Evolutionary conservation across 2,113 vertebrate species (phyloP).

Genomic region (Merops nubicus): DNA sequence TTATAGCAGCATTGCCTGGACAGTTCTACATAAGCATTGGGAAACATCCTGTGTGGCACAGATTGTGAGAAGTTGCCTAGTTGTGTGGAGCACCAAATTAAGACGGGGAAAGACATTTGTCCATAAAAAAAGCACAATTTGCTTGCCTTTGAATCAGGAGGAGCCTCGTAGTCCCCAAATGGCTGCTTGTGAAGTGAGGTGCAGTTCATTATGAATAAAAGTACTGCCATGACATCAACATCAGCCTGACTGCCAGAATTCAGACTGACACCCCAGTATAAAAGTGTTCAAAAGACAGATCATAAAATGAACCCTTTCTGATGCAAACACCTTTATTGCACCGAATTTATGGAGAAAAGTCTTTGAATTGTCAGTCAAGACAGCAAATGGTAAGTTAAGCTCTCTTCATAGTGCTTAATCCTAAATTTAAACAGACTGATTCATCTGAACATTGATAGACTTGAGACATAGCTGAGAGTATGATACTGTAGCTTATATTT

Average conservation of each 20-base stretch:
- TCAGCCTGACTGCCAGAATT: not conserved
- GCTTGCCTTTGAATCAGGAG: not conserved
- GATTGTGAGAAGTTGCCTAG: not conserved
- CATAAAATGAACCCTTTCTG: not conserved
- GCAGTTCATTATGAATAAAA: not conserved
- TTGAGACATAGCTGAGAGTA: not conserved
- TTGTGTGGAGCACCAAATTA: not conserved
- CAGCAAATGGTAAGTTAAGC: not conserved
- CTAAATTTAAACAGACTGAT: not conserved
- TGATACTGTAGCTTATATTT: not conserved
- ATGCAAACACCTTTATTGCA: not conserved
- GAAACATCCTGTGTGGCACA: not conserved
- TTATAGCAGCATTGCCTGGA: not conserved
- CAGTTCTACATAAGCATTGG: not conserved
- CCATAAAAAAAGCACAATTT: fast-evolving
- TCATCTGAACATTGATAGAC: not conserved
- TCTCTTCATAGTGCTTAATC: not conserved
- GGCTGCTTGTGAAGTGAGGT: not conserved
- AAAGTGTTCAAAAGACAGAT: not conserved
- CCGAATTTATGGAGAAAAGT: not conserved
- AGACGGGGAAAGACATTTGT: not conserved
- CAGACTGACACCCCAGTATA: not conserved
- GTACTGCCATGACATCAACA: not conserved
- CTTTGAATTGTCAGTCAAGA: not conserved
- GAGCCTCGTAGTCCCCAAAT: not conserved